phyloP scores from a whole-genome alignment of 2,797 vertebrate genomes.

The Rhinophrynus dorsalis region DNA sequence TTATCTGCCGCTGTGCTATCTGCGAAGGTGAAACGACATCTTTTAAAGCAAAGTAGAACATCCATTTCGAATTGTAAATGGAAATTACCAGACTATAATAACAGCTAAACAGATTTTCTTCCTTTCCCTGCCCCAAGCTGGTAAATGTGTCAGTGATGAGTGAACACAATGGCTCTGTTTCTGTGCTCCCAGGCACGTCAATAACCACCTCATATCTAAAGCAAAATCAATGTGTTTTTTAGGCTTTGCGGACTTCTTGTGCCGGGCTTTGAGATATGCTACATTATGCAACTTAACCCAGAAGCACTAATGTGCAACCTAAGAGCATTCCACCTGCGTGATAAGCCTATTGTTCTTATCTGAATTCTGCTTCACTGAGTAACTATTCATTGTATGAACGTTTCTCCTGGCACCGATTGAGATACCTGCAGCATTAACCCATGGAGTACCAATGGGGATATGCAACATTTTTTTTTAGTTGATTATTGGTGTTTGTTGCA shows the following conservation, averaged over 20 bases:
- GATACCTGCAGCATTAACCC: not conserved
- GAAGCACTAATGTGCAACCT: not conserved
- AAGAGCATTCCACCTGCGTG: conserved; percentile 10
- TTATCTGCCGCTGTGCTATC: not conserved
- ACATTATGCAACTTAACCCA: not conserved
- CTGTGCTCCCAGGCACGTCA: not conserved
- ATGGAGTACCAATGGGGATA: too few species aligned
- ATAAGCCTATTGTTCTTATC: conserved; percentile 5
- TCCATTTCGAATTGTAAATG: conserved; percentile 28
- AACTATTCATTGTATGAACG: not conserved
- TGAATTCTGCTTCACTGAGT: not conserved
- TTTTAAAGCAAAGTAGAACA: conserved; percentile 12
- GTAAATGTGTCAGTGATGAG: not conserved
- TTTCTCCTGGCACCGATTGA: not conserved
- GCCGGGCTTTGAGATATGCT: not conserved
- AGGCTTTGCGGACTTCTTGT: not conserved
- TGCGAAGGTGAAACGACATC: not conserved
- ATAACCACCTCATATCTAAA: conserved; percentile 11
- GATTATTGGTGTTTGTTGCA: too few species aligned
- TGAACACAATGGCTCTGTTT: conserved; percentile 18
- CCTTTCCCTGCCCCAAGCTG: not conserved
- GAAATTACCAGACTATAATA: not conserved
- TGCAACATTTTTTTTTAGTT: too few species aligned
- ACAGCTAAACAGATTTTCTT: not conserved
- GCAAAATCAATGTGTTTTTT: conserved; percentile 18